phyloP scores from a whole-genome alignment of 2,797 vertebrate genomes.

The Danio tinwini region DNA sequence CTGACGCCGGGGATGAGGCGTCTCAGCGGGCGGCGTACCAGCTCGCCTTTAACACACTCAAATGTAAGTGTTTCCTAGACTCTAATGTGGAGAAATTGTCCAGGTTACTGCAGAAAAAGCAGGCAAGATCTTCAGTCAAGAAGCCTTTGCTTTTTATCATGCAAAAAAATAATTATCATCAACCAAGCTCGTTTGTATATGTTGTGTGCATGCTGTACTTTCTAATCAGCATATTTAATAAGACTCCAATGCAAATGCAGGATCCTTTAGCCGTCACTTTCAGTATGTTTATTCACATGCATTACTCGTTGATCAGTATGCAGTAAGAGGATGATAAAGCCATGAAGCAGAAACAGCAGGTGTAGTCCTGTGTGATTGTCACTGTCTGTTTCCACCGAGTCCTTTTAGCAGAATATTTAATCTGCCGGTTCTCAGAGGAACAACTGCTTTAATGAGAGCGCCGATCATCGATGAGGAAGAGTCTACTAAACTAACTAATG shows the following conservation, averaged over 20 bases:
- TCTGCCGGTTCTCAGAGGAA: background rate
- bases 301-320: background rate
- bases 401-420: background rate
- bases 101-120: no score
- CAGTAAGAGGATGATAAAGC: no score
- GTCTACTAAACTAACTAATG: slow-evolving; percentile 4
- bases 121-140: no score
- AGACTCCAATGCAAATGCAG: background rate
- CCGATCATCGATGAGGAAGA: background rate
- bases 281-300: background rate
- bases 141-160: no score
- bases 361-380: background rate
- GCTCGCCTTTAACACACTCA: slow-evolving; percentile 87
- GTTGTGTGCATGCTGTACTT: no score
- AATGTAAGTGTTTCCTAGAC: slow-evolving; percentile 82
- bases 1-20: slow-evolving; percentile 72
- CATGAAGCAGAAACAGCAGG: background rate
- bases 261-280: background rate
- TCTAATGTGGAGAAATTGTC: background rate
- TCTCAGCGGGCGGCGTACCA: slow-evolving; percentile 77
- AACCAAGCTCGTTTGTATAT: no score
- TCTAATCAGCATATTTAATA: no score
- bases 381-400: background rate
- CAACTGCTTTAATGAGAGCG: background rate
- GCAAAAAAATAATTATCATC: no score